These are phyloP conservation scores for Chelidonichthys spinosus DNA, from an alignment of 2,797 vertebrate genomes.

Conservation along the genomic window DNA sequence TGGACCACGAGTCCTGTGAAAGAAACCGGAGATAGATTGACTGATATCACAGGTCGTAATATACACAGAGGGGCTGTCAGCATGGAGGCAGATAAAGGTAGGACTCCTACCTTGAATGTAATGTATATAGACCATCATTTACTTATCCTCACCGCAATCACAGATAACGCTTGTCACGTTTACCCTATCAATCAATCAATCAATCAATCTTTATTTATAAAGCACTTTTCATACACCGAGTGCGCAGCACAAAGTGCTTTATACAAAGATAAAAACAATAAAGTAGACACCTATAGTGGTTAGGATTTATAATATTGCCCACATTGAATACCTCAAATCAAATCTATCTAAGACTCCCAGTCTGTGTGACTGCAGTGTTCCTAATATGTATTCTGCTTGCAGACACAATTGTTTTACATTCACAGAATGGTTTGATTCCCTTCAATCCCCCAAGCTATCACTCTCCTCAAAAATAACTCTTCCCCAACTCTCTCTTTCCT, in stretches of 20 bases:
- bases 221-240: too few species aligned
- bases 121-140: neutral
- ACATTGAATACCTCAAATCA: neutral
- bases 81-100: slow-evolving; percentile 61
- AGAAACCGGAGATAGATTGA: slow-evolving; percentile 23
- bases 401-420: slow-evolving; percentile 63
- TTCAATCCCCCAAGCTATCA: slow-evolving; percentile 25
- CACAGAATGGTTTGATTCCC: slow-evolving; percentile 42
- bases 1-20: slow-evolving; percentile 28
- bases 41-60: slow-evolving; percentile 25
- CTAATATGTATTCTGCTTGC: slow-evolving; percentile 68
- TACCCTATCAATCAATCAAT: too few species aligned
- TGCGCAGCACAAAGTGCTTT: too few species aligned
- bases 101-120: slow-evolving; percentile 17
- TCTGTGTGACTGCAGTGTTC: slow-evolving; percentile 39
- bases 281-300: too few species aligned
- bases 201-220: too few species aligned
- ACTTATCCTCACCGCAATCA: neutral
- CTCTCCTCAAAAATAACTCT: slow-evolving; percentile 12
- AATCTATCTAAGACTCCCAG: neutral
- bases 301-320: neutral
- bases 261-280: too few species aligned
- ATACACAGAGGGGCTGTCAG: slow-evolving; percentile 39
- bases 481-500: neutral
- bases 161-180: neutral